Evolutionary conservation across 2,797 vertebrate species (phyloP).

Genomic region (Lagorchestes hirsutus): DNA sequence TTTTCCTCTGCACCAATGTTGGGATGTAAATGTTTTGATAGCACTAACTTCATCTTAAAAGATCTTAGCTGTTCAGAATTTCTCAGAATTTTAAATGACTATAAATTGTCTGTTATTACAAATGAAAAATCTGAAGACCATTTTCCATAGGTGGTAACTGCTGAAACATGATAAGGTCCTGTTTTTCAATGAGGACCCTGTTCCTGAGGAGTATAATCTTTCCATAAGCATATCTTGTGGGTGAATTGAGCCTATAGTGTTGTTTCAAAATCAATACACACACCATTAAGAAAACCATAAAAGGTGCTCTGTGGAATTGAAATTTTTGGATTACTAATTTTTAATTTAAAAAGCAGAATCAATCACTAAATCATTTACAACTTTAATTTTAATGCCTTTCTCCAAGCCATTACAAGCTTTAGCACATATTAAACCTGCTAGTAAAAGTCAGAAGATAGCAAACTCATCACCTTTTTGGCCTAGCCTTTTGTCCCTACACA

Average conservation of each 20-base stretch:
- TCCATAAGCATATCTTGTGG: not conserved
- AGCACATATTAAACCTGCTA: not conserved
- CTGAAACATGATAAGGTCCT: not conserved
- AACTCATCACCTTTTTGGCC: not conserved
- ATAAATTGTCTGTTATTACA: not conserved
- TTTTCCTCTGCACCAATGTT: not conserved
- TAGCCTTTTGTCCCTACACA: not conserved
- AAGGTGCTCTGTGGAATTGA: not conserved
- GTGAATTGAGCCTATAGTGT: not conserved
- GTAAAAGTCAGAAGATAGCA: not conserved
- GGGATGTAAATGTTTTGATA: not conserved
- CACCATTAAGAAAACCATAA: not conserved
- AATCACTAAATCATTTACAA: constrained; percentile 5
- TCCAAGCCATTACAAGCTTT: not conserved
- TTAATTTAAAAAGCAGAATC: constrained; percentile 4
- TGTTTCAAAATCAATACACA: not conserved
- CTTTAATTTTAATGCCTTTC: not conserved
- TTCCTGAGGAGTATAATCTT: not conserved
- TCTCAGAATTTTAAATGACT: not conserved
- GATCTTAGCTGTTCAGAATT: not conserved
- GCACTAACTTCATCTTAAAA: not conserved
- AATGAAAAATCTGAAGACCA: not conserved
- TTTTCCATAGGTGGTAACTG: not conserved
- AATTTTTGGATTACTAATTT: constrained; percentile 5
- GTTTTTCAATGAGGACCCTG: not conserved